These are phyloP conservation scores for Epinotia bilunana DNA, from an alignment of 2,888 invertebrate genomes.

Conservation along the genomic window DNA sequence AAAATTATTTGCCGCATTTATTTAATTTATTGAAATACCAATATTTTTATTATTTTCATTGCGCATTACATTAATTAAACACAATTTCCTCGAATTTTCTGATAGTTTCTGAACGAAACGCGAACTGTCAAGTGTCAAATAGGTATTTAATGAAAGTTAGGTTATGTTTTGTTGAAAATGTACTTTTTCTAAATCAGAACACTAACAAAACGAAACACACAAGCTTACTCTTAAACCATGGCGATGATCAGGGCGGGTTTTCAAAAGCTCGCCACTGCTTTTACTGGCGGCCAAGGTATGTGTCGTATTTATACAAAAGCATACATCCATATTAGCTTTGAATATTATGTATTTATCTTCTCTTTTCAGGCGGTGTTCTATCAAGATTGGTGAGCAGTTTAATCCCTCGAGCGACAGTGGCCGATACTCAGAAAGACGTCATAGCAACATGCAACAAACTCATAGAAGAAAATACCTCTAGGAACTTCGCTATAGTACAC, in stretches of 20 bases:
- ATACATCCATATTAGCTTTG: background rate
- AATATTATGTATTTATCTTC: background rate
- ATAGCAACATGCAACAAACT: slow-evolving; percentile 87
- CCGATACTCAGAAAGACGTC: slow-evolving; percentile 77
- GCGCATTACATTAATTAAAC: too few species aligned
- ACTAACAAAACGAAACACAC: slow-evolving; percentile 4
- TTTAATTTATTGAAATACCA: too few species aligned
- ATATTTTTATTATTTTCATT: too few species aligned
- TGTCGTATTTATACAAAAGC: background rate
- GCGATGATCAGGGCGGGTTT: slow-evolving; percentile 70
- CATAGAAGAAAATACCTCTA: slow-evolving; percentile 83
- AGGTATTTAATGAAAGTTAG: background rate
- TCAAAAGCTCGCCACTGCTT: slow-evolving; percentile 63
- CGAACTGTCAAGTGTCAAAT: slow-evolving; percentile 14
- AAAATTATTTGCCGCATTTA: too few species aligned
- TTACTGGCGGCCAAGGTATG: slow-evolving; percentile 65
- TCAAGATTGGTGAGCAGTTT: slow-evolving; percentile 70
- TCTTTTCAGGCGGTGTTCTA: slow-evolving; percentile 67
- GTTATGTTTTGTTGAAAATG: slow-evolving; percentile 40
- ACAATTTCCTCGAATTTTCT: background rate
- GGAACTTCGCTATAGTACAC: slow-evolving; percentile 93
- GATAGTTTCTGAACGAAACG: slow-evolving; percentile 6
- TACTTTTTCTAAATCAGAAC: slow-evolving; percentile 2
- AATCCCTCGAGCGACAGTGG: slow-evolving; percentile 59
- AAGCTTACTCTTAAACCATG: slow-evolving; percentile 53